A percentile compares a stretch with the other conserved stretches of the same genome.
Conservation (phyloP, 23 tunicate species). For the Halocynthia roretzi region DNA sequence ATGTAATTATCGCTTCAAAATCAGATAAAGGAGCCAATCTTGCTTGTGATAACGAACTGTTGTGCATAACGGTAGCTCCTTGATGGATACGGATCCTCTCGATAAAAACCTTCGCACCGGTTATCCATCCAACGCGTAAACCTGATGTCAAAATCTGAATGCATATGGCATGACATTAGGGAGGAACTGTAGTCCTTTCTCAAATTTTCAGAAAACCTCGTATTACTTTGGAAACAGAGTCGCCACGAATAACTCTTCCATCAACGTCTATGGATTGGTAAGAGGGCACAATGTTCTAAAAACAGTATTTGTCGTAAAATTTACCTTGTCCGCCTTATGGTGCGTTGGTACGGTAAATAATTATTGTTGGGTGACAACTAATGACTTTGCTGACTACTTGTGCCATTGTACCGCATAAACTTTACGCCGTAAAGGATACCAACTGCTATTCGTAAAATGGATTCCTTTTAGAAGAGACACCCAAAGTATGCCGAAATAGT, state of each 20-base stretch:
- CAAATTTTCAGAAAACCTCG: not conserved
- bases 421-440: no score
- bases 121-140: slow-evolving; percentile 83
- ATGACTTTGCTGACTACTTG: no score
- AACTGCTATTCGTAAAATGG: no score
- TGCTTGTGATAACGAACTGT: slow-evolving; percentile 78
- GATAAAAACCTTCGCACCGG: slow-evolving; percentile 76
- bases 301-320: no score
- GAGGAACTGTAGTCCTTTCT: not conserved
- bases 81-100: slow-evolving; percentile 61
- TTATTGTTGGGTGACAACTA: no score
- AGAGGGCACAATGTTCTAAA: slow-evolving; percentile 32
- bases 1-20: no score
- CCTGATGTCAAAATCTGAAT: slow-evolving; percentile 84
- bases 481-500: no score
- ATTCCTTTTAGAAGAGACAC: no score
- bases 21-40: not conserved
- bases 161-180: not conserved
- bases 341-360: no score
- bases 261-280: slow-evolving; percentile 80
- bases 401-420: no score
- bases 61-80: slow-evolving; percentile 52
- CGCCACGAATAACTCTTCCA: slow-evolving; percentile 81
- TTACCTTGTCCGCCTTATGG: no score
- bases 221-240: slow-evolving; percentile 87